Percentiles rank a stretch among this genome's conserved stretches.
Conservation (phyloP, 2,888 invertebrate genomes). For the Ecliptopera silaceata region DNA sequence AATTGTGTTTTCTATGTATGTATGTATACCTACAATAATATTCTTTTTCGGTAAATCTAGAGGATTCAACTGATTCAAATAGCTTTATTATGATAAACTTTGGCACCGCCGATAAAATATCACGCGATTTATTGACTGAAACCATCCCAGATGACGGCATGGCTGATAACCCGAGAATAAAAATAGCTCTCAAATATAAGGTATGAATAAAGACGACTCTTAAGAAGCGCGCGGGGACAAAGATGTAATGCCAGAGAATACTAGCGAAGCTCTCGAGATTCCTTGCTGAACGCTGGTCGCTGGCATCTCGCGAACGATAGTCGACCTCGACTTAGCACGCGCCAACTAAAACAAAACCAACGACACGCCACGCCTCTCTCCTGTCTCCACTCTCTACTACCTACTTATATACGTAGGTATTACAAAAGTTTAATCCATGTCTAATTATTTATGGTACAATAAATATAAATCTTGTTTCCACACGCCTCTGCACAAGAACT, state of each 20-base stretch:
- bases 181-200: neutral
- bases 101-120: slow-evolving; percentile 13
- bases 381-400: slow-evolving; percentile 18
- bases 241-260: slow-evolving; percentile 1
- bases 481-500: slow-evolving; percentile 1
- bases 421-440: slow-evolving; percentile 5
- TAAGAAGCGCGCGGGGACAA: neutral
- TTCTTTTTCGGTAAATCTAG: slow-evolving; percentile 5
- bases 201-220: neutral
- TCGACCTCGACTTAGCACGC: slow-evolving; percentile 47
- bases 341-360: slow-evolving; percentile 55
- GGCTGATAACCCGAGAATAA: slow-evolving; percentile 2
- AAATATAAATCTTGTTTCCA: neutral
- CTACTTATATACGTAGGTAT: slow-evolving; percentile 25
- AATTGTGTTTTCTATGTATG: slow-evolving; percentile 6
- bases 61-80: slow-evolving; percentile 8
- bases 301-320: slow-evolving; percentile 39
- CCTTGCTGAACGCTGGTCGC: slow-evolving; percentile 32
- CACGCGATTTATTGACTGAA: slow-evolving; percentile 9
- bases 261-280: slow-evolving; percentile 27
- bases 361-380: slow-evolving; percentile 45
- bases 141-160: slow-evolving; percentile 12
- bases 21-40: neutral
- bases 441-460: neutral
- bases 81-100: slow-evolving; percentile 15